These are phyloP conservation scores for Oncorhynchus keta DNA, from an alignment of 2,113 vertebrate species.

Conservation along the genomic window DNA sequence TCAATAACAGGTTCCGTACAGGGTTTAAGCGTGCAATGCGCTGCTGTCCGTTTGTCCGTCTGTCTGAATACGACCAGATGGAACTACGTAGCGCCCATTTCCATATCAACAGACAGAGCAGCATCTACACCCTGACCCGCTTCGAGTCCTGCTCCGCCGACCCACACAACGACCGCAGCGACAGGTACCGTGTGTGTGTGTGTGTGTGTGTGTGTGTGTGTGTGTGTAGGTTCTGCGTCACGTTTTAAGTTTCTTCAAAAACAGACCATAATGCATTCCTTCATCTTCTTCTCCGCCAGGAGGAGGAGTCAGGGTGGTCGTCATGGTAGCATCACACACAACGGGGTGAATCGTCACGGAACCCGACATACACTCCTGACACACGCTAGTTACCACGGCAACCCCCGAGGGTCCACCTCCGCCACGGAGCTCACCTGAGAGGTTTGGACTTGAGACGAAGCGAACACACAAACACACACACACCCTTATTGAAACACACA, in stretches of 20 bases:
- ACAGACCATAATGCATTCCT: too few relatives aligned
- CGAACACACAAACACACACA: too few relatives aligned
- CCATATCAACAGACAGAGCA: conserved; percentile 74
- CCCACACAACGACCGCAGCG: neutral
- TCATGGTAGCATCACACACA: too few relatives aligned
- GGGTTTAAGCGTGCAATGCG: conserved; percentile 32
- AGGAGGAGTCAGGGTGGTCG: too few relatives aligned
- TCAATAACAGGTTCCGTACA: neutral
- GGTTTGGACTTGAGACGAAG: too few relatives aligned
- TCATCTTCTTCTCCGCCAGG: too few relatives aligned
- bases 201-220: neutral
- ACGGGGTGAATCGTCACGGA: too few relatives aligned
- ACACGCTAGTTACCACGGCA: too few relatives aligned
- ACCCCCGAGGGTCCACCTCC: too few relatives aligned
- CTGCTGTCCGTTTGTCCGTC: conserved; percentile 31
- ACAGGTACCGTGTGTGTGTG: neutral
- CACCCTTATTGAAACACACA: too few relatives aligned
- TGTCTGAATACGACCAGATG: conserved; percentile 24
- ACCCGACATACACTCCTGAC: too few relatives aligned
- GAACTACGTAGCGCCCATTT: conserved; percentile 61
- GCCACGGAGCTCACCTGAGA: too few relatives aligned
- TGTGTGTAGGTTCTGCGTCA: neutral
- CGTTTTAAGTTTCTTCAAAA: neutral
- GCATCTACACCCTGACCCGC: conserved; percentile 73
- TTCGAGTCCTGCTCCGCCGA: conserved; percentile 73